A percentile compares a stretch with the other conserved stretches of the same genome.
Conservation (phyloP, 2,797 vertebrate species). For the Galago senegalensis region DNA sequence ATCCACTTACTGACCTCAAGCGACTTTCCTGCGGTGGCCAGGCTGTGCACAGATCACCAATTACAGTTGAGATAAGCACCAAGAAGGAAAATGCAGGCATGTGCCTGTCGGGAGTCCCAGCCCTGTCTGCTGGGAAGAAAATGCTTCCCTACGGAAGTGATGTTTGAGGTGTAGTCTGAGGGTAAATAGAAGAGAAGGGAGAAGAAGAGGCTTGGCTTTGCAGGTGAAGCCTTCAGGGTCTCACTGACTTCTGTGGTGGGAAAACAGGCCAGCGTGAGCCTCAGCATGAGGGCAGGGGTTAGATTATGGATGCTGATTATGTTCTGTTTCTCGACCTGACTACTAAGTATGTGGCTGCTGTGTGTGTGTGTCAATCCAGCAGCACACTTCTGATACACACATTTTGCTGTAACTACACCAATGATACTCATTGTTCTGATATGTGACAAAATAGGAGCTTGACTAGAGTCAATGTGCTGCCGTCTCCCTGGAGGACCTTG, state of each 20-base stretch:
- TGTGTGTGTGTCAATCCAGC: neutral
- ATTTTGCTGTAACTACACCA: neutral
- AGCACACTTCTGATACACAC: neutral
- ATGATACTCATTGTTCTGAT: neutral
- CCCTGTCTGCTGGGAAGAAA: neutral
- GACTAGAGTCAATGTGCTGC: neutral
- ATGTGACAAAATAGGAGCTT: neutral
- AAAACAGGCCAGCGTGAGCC: neutral
- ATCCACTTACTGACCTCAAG: neutral
- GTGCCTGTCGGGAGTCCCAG: neutral
- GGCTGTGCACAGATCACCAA: neutral
- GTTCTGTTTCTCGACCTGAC: neutral
- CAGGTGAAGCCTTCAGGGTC: neutral
- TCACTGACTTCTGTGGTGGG: neutral
- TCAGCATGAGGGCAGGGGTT: neutral
- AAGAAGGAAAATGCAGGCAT: neutral
- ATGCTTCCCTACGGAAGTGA: neutral
- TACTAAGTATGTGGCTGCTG: neutral
- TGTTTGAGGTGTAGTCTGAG: neutral
- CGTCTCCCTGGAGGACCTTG: neutral
- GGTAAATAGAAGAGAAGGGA: no score
- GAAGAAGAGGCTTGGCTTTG: neutral
- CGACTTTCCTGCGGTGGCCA: neutral
- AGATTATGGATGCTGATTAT: neutral
- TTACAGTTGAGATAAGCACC: neutral